Evolutionary conservation across 2,888 invertebrate species (phyloP), one percentile per base, ranked within the genome.

Genomic region (Escarpia spicata): DNA sequence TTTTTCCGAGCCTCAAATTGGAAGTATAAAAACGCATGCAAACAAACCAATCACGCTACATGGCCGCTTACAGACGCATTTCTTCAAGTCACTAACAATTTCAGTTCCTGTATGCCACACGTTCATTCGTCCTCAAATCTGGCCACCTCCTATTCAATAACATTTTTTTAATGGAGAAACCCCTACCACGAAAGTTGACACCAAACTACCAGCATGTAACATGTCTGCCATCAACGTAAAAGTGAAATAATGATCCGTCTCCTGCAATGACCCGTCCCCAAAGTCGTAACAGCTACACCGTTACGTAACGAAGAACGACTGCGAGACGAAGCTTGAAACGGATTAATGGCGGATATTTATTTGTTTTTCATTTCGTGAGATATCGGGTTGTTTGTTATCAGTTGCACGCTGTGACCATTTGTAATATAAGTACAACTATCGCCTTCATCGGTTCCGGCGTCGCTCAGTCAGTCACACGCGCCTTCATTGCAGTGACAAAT

Each of bases 311-410:
- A 75, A 75, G 19, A 75, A 19, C 75, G 75, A 75, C 75, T 75
- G 26, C 75, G 26, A 26, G 75, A 26, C 26, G 75, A 26, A 75
- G 75, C 26, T n/a, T 75, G 26, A 75, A 26, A 26, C 75, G 26
- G 75, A 75, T 75, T 75, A 75, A 75, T 75, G n/a, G 26, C 75
- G 19, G 6, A 75, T 75, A 26, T 75, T 75, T 75, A 75, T 75
- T 75, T 75, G 75, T 75, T 75, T 75, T n/a, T 75, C 75, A 75
- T 75, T 26, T 75, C 26, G 75, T 75, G 75, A 75, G 75, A 75
- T 75, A 75, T 75, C 75, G 75, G 26, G 75, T 75, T 75, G 75
- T 75, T 26, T 26, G 75, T 75, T 75, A 75, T 75, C 75, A 75
- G 19, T 75, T 75, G 75, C 75, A 26, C 75, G 75, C 75, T 75